These are phyloP conservation scores for Cherax quadricarinatus DNA, from an alignment of 1,140 invertebrate genomes.

Conservation along the genomic window DNA sequence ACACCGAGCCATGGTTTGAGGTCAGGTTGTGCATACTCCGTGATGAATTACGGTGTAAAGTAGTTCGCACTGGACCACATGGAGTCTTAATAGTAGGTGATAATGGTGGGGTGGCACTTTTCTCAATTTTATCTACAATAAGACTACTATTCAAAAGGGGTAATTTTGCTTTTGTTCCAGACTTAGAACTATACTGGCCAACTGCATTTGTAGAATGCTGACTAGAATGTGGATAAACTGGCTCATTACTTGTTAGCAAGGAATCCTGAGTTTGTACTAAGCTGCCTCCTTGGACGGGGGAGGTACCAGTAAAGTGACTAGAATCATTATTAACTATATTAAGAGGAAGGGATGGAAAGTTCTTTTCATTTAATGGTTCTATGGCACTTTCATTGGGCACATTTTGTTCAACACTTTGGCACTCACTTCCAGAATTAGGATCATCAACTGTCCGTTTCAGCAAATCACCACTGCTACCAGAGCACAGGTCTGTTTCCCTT, in stretches of 20 bases:
- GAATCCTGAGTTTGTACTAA: conserved; percentile 9
- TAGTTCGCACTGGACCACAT: background rate
- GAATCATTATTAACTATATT: conserved; percentile 9
- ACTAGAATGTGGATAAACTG: background rate
- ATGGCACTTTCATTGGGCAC: background rate
- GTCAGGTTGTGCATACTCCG: conserved; percentile 41
- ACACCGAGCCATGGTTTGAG: background rate
- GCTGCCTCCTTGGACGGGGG: conserved; percentile 1
- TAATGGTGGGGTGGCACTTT: background rate
- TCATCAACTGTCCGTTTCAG: background rate
- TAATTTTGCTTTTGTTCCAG: conserved; percentile 10
- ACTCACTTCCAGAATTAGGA: background rate
- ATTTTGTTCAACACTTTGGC: conserved; percentile 5
- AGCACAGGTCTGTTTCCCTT: background rate
- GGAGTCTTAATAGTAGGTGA: conserved; percentile 5
- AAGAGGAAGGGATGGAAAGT: conserved; percentile 8
- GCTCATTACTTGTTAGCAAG: background rate
- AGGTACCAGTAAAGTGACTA: conserved; percentile 24
- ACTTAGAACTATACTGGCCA: background rate
- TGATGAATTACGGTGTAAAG: conserved; percentile 26
- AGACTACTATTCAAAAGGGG: background rate
- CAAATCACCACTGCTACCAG: background rate
- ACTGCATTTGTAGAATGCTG: background rate
- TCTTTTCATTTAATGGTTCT: background rate
- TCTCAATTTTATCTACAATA: background rate